Evolutionary conservation across 2,888 invertebrate species (phyloP), one percentile per base, ranked within the genome.

Genomic region (Urechis unicinctus): DNA sequence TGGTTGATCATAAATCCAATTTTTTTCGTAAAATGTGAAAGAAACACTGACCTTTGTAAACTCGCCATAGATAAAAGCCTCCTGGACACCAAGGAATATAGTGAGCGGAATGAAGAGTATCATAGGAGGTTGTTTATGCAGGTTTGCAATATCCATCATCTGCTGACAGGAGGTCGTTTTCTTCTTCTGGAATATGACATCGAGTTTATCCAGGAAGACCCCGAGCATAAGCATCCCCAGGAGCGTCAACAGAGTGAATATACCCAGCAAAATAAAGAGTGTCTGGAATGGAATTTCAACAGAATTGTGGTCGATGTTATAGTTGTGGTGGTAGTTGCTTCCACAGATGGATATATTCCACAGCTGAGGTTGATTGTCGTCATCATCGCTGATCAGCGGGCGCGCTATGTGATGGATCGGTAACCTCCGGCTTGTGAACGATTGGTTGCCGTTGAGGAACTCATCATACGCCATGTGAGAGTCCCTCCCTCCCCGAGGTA

Each of bases 41-140:
- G 9, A 36, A 36, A 36, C 9, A 13, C 49, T 52, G 17, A 59
- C 59, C 21, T 59, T 59, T 9, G 56, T 59, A 42, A 59, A 51
- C 26, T 74, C 74, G 3, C 70, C 73, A 50, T 67, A 66, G n/a
- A 71, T 65, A 53, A 72, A 75, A 47, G 67, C 69, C 55, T 68
- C 64, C 54, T 69, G 63, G 53, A 73, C 62, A 42, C 64, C 63
- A 6, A 68, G 66, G 62, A 69, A 74, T 47, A 71, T 52, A 50
- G 69, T 63, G 9, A 73, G 50, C 3, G 68, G 61, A 6, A 68
- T 50, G 25, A 71, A 57, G 44, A 72, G 60, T 31, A 68, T 53
- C 62, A 72, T 70, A 50, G 64, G 58, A n/a, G 55, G 53, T 51
- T 71, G 65, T 1, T 60, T 30, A 50, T 68, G 62, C 57, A 72